Conservation (phyloP, 2,797 vertebrate species). For the Sebastes ruberrimus region DNA sequence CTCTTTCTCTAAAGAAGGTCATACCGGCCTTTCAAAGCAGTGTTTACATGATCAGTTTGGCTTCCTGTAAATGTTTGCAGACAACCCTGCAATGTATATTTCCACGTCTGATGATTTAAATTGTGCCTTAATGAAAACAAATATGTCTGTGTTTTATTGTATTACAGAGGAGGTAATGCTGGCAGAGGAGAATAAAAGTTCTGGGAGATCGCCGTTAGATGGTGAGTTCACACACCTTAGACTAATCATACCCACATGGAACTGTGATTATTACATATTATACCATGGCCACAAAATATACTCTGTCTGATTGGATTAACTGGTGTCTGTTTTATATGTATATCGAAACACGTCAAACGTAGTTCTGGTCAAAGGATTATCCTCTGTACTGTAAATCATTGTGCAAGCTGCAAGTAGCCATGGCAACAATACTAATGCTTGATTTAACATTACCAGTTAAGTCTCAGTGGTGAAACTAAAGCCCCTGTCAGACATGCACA, state of each 20-base stretch:
- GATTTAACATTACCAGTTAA: neutral
- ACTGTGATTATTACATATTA: neutral
- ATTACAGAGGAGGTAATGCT: slow-evolving; percentile 98
- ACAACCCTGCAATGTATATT: slow-evolving; percentile 27
- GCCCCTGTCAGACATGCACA: neutral
- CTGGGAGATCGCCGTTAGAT: slow-evolving; percentile 95
- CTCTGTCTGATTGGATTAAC: neutral
- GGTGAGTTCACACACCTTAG: slow-evolving; percentile 82
- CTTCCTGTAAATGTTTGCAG: slow-evolving; percentile 44
- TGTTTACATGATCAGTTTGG: slow-evolving; percentile 37
- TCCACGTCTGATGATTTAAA: slow-evolving; percentile 21
- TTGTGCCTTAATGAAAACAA: neutral
- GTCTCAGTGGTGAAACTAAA: neutral
- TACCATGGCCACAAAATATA: neutral
- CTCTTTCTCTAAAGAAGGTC: slow-evolving; percentile 62
- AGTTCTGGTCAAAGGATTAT: neutral
- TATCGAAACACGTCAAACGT: neutral
- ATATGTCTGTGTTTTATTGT: slow-evolving; percentile 32
- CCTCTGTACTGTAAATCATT: neutral
- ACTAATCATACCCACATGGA: neutral
- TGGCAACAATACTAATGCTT: slow-evolving; percentile 22
- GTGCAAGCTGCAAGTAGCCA: slow-evolving; percentile 14
- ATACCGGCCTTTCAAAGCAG: slow-evolving; percentile 30
- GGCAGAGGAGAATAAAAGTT: slow-evolving; percentile 97
- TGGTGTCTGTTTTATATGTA: neutral